Evolutionary conservation across 2,113 vertebrate genomes (phyloP), one percentile per base, ranked within the genome.

Genomic region (Poicephalus meyeri): DNA sequence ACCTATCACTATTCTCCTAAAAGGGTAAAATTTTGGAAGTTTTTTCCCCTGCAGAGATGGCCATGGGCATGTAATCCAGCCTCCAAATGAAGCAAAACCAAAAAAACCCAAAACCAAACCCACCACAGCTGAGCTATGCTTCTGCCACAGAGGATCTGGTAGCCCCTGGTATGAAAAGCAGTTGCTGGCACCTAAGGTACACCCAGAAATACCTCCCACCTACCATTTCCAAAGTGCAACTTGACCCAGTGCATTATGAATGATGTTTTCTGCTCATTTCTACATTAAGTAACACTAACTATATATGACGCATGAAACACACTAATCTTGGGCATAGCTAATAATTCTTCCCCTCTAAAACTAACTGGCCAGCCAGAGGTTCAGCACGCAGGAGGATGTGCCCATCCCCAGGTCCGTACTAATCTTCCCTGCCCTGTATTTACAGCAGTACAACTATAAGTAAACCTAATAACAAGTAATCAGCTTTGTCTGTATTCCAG

Each of bases 321-420:
- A 50, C 7, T 28, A 26, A 1, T 74, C 41, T 52, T 49, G 10
- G 35, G 11, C 37, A 68, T 6, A 46, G 26, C 24, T 64, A 70
- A 31, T 46, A 46, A 41, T 55, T 89, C 13, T 53, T 26, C 4
- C 8, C 3, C 20, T 66, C 46, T 65, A 37, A 88, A 89, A 80
- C 13, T 17, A 68, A 24, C 9, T 2, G 3, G 39, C 7, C 28
- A 77, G 37, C 4, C 50, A 69, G 31, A 85, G 7, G 23, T 72
- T 83, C 49, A 70, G n/a, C 50, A 25, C 14, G 7, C 53, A 64
- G 29, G 28, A 82, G 29, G 10, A 49, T 20, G 21, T 2, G 1
- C 13, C 1, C 1, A 73, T 65, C 19, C 10, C 8, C 0, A 0
- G 13, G 25, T 44, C 42, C 4, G 2, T 39, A 39, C 8, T 28